Conservation (phyloP, 2,113 vertebrate species). For the Dolichotis patagonum region DNA sequence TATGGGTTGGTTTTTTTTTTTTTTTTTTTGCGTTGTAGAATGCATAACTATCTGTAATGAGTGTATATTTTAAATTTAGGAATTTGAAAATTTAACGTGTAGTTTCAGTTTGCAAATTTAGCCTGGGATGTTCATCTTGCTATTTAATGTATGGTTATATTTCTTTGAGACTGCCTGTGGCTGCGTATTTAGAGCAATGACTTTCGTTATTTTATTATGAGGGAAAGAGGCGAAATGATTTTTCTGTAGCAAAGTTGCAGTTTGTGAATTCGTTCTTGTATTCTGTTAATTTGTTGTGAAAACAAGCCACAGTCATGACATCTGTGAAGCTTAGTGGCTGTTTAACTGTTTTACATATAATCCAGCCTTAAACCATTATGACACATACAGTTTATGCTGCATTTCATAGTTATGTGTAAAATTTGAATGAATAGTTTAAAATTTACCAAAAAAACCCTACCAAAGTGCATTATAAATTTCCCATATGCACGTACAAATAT, state of each 20-base stretch:
- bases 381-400: background rate
- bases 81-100: background rate
- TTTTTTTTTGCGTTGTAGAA: background rate
- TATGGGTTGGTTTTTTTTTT: too few relatives aligned
- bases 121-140: background rate
- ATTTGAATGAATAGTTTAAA: background rate
- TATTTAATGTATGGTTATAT: background rate
- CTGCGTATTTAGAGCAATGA: background rate
- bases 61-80: background rate
- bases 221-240: background rate
- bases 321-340: background rate
- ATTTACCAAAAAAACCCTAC: background rate
- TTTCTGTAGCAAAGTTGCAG: background rate
- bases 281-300: background rate
- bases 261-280: background rate
- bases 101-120: background rate
- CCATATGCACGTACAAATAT: background rate
- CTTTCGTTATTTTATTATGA: conserved; percentile 14
- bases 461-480: conserved; percentile 14
- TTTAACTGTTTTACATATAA: conserved; percentile 17
- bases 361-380: background rate
- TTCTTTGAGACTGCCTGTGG: background rate
- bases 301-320: background rate
- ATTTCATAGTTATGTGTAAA: conserved; percentile 36
- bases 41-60: background rate